Evolutionary conservation across 2,888 invertebrate species (phyloP).

Genomic region (Lithophane ornitopus): DNA sequence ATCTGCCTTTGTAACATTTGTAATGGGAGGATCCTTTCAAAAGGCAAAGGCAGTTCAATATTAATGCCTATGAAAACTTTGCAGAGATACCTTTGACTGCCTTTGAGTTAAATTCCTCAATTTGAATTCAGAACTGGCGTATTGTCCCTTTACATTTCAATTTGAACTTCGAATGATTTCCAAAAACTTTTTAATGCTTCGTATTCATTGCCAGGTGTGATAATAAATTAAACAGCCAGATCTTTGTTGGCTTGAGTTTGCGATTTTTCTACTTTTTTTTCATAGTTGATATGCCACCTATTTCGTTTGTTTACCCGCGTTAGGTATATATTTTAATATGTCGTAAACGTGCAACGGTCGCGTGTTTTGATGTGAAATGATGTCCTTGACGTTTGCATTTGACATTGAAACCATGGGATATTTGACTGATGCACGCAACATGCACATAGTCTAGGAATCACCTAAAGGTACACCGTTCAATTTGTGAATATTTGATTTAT

Average conservation of each 20-base stretch:
- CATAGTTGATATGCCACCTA: not conserved
- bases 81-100: slow-evolving; percentile 6
- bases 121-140: slow-evolving; percentile 41
- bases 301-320: slow-evolving; percentile 16
- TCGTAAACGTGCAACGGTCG: slow-evolving; percentile 72
- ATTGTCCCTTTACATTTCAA: slow-evolving; percentile 36
- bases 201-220: not conserved
- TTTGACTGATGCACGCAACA: slow-evolving; percentile 68
- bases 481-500: slow-evolving; percentile 47
- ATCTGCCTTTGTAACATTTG: not conserved
- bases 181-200: slow-evolving; percentile 28
- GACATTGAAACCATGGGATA: slow-evolving; percentile 68
- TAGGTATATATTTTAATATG: slow-evolving; percentile 33
- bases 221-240: not conserved
- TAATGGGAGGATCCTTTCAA: not conserved
- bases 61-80: slow-evolving; percentile 44
- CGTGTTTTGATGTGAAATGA: slow-evolving; percentile 68
- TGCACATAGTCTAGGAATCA: slow-evolving; percentile 49
- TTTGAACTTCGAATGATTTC: slow-evolving; percentile 42
- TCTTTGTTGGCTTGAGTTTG: not conserved
- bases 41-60: slow-evolving; percentile 39
- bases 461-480: slow-evolving; percentile 21
- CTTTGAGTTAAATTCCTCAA: slow-evolving; percentile 18
- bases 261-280: not conserved
- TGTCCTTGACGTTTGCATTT: slow-evolving; percentile 64